Evolutionary conservation across 2,113 vertebrate species (phyloP), one percentile per base, ranked within the genome.

Genomic region (Lethenteron camtschaticum): DNA sequence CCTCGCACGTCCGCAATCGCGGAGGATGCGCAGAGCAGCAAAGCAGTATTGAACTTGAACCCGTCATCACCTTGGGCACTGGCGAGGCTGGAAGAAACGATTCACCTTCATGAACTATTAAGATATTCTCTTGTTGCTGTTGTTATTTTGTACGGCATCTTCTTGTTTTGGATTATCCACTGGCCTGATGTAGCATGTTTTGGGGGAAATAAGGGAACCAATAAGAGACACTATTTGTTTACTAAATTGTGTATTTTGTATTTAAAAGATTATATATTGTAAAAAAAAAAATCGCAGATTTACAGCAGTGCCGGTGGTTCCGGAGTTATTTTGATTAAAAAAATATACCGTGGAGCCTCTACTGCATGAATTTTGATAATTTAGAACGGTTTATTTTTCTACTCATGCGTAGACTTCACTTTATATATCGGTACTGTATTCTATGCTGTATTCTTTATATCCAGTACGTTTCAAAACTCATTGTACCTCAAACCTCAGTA

Each of bases 261-360:
- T 14, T 63, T 63, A 63, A 14, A 14, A 63, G 13, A 14, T 63
- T 63, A 16, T 16, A 16, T 24, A 66, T 66, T 66, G 63, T 66
- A 24, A 66, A 66, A 66, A 8, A 24, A 24, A n/a, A 66, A 24
- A 24, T 24, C 24, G 10, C 24, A 66, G 24, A 66, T 66, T 16
- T 66, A n/a, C 63, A 66, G 63, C n/a, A 16, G n/a, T 24, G 24
- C 24, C 63, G n/a, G n/a, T 66, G 13, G n/a, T 66, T 66, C 24
- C n/a, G 63, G 63, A 16, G 63, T 16, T 24, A 66, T 24, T 16
- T 24, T 66, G 63, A 16, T 66, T 24, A 66, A n/a, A 66, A 63
- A 66, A 66, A n/a, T 66, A n/a, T 9, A 24, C 63, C n/a, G n/a
- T 66, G n/a, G 63, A 16, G 63, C 63, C 24, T 66, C 63, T 66